phyloP scores from a whole-genome alignment of 92 coral and sea anemone species.

The Phenganax marumi region DNA sequence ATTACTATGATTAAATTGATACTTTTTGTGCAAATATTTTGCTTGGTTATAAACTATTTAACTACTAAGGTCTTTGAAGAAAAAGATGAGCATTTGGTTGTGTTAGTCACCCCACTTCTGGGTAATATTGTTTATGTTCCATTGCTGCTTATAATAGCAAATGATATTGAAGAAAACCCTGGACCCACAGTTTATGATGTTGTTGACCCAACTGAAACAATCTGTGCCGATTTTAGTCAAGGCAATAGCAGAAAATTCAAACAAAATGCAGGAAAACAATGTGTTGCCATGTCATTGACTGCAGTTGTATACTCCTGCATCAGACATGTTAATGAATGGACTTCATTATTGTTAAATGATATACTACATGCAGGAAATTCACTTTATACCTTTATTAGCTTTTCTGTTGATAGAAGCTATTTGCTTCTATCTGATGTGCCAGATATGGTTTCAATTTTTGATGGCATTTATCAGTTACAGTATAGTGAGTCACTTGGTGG shows the following conservation, averaged over 20 bases:
- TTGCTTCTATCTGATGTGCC: slow-evolving; percentile 3
- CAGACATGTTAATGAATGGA: neutral
- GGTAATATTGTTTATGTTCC: no score
- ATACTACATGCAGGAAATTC: neutral
- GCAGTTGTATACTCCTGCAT: neutral
- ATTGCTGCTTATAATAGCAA: slow-evolving; percentile 1
- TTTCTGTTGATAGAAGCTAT: neutral
- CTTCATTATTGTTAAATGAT: neutral
- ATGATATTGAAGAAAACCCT: slow-evolving; percentile 14
- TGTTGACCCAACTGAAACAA: slow-evolving; percentile 13
- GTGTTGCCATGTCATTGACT: slow-evolving; percentile 23
- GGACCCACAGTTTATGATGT: slow-evolving; percentile 1
- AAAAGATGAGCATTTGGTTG: no score
- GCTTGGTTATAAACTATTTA: no score
- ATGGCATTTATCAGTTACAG: neutral
- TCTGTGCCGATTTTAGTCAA: slow-evolving; percentile 10
- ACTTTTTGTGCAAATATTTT: no score
- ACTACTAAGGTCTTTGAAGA: no score
- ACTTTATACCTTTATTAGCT: neutral
- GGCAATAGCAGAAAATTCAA: neutral
- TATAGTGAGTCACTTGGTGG: neutral
- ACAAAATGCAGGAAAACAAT: slow-evolving; percentile 6
- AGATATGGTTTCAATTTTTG: neutral
- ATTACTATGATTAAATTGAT: no score
- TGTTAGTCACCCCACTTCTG: no score